Base-by-base conservation (phyloP, 2,797 vertebrate genomes). In the Bovichtus variegatus region DNA sequence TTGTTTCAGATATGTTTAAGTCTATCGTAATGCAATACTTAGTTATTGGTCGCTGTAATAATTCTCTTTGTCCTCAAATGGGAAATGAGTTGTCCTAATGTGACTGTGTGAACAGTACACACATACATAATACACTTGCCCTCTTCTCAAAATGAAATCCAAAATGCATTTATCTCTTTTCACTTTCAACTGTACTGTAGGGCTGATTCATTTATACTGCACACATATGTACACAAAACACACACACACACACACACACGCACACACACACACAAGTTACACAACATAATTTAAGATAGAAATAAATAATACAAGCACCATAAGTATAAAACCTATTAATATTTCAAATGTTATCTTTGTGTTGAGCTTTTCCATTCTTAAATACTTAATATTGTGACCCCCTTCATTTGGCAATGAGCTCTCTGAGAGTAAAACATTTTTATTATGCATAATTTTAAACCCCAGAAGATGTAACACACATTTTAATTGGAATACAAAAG, bases 341-440 rank as follows among this genome's bases (percentile, higher is more conserved):
- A 54, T 72, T 69, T 71, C 2, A 58, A 51, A 63, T 51, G 15
- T 31, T 61, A 50, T 50, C 16, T 79, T 61, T 76, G 3, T 21
- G 19, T 69, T 74, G 21, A 19, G 23, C 19, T 25, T 51, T 58
- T 61, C 31, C 13, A 47, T 66, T 38, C 46, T 73, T 38, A 36
- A 78, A 71, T 54, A 76, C n/a, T 65, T 72, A 23, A 74, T 76
- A 7, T 0, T 36, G 6, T 63, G 43, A 46, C 76, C 40, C 49
- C 13, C 10, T 74, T 71, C 57, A 71, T 69, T 54, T 51, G 36
- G 43, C 27, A 59, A 59, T 0, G 0, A 55, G 49, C 51, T 68
- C n/a, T 61, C 29, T 10, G 43, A 36, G 67, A 63, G 25, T 44
- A 58, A 41, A 58, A 43, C 72, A 0, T 50, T 70, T n/a, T 46